A percentile compares a stretch with the other conserved stretches of the same genome.
Evolutionary conservation across 2,113 vertebrate genomes (phyloP).

Genomic region (Ariopsis seemanni): DNA sequence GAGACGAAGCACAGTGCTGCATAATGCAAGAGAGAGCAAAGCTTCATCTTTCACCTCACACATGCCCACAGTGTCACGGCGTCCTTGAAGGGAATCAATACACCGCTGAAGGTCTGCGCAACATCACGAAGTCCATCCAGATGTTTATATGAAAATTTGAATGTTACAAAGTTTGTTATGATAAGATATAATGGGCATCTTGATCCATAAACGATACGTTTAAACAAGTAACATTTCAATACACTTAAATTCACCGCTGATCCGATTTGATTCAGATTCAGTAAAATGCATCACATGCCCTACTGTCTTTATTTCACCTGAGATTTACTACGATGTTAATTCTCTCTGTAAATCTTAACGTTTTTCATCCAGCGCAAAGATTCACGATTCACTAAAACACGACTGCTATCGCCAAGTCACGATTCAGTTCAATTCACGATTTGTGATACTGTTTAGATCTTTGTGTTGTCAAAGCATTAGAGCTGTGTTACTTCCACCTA

Average conservation of each 20-base stretch:
- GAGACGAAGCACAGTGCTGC: conserved; percentile 36
- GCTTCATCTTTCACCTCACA: conserved; percentile 43
- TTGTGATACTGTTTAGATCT: too few species aligned
- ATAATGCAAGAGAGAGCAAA: conserved; percentile 46
- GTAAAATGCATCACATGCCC: too few species aligned
- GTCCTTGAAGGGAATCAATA: not conserved
- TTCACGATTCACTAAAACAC: not conserved
- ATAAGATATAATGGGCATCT: not conserved
- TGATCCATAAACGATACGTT: not conserved
- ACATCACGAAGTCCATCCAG: not conserved
- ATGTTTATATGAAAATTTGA: not conserved
- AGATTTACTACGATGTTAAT: too few species aligned
- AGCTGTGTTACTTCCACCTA: too few species aligned
- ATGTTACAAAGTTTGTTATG: not conserved
- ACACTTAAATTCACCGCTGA: not conserved
- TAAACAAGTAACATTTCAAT: too few species aligned
- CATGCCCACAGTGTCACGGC: not conserved
- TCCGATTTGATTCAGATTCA: not conserved
- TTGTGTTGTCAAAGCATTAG: too few species aligned
- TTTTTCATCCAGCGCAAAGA: not conserved
- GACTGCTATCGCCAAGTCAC: too few species aligned
- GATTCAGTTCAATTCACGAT: too few species aligned
- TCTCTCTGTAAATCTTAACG: not conserved
- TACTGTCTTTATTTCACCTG: too few species aligned
- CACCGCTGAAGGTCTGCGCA: not conserved